A percentile compares a stretch with the other conserved stretches of the same genome.
Evolutionary conservation across 2,888 invertebrate genomes (phyloP).

Genomic region (Timema podura): DNA sequence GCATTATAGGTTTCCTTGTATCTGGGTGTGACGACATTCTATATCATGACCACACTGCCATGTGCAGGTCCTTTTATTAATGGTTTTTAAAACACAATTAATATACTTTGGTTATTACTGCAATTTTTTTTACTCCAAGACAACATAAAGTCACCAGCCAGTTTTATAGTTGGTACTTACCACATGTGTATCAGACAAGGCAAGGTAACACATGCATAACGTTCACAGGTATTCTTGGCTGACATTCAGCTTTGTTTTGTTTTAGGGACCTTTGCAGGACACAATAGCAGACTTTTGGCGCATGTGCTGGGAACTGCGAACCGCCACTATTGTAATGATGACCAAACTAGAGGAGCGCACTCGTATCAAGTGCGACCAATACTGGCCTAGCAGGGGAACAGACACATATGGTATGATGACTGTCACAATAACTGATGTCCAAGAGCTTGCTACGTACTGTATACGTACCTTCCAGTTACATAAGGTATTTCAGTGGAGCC

Average conservation of each 20-base stretch:
- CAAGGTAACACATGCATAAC: too few relatives aligned
- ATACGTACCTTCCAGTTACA: conserved; percentile 94
- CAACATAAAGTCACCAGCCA: too few relatives aligned
- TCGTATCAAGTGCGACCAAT: conserved; percentile 94
- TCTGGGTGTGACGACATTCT: too few relatives aligned
- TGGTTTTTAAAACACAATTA: too few relatives aligned
- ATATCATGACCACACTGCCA: too few relatives aligned
- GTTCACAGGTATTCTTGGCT: conserved; percentile 1
- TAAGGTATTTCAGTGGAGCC: conserved; percentile 44
- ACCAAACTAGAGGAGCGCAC: conserved; percentile 96
- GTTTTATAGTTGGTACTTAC: too few relatives aligned
- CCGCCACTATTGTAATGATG: conserved; percentile 98
- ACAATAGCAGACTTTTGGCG: conserved; percentile 99
- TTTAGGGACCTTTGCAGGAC: conserved; percentile 90
- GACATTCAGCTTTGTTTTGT: conserved; percentile 11
- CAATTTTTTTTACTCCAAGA: too few relatives aligned
- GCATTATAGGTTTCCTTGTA: too few relatives aligned
- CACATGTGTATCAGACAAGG: too few relatives aligned
- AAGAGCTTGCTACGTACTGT: conserved; percentile 96
- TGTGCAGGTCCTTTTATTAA: too few relatives aligned
- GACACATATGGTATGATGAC: conserved; percentile 95
- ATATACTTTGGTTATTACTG: too few relatives aligned
- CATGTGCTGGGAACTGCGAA: conserved; percentile 98
- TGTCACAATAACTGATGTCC: conserved; percentile 89
- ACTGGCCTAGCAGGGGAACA: conserved; percentile 94